Base-by-base conservation (phyloP, 2,888 invertebrate species). In the Helleia helle region DNA sequence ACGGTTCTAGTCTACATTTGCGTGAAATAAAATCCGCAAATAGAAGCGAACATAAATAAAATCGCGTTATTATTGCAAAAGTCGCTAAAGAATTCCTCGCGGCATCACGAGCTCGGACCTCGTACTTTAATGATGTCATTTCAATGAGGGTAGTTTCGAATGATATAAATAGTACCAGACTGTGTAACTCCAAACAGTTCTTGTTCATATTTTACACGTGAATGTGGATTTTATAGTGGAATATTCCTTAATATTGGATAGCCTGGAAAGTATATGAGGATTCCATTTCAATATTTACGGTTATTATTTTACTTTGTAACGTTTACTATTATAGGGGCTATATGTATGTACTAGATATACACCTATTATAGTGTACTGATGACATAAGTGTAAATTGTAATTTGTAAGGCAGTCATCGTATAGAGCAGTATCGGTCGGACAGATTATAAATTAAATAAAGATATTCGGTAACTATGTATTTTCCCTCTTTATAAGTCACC, bases 61-160 rank as follows among this genome's bases (percentile, higher is more conserved):
- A 42, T 49, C 28, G 42, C 40, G 45, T 48, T 50, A 49, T 52
- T 49, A 52, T 48, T 48, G 44, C 45, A 48, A 22, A 40, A 34
- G 37, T 28, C 42, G 38, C 43, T 40, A 40, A 38, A 47, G 36
- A 47, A 49, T 49, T 46, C 43, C 46, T 38, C 22, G 36, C 17
- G 27, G 52, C 61, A 60, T 59, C 62, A 57, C 56, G 51, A 42
- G 42, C 41, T 46, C 50, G 50, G 50, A 50, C 53, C 51, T 55
- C 58, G 50, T 51, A 27, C 38, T 55, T 56, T 65, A 66, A 72
- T 65, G 62, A 67, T 66, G 64, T 59, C 62, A 62, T 65, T 63
- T 63, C 58, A 71, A 65, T 62, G 61, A 64, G 59, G 58, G 54
- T 62, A 59, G 56, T 60, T 58, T 58, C 59, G 65, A 71, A 69